Percentiles rank a stretch among this genome's conserved stretches.
Conservation (phyloP, 1,140 invertebrate genomes). For the Oncopodura yosiiana region DNA sequence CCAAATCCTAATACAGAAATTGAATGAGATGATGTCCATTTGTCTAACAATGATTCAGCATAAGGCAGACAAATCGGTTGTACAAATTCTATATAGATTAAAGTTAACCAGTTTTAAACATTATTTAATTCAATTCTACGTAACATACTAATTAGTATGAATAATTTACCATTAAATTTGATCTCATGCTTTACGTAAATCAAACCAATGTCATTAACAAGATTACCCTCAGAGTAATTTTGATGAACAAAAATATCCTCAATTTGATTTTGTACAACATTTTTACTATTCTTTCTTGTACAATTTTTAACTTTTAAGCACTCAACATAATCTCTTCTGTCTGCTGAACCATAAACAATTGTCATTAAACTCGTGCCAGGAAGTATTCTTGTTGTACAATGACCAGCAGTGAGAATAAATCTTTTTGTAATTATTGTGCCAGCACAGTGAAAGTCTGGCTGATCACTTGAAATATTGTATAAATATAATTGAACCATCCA, state of each 20-base stretch:
- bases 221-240: slow-evolving; percentile 5
- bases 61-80: slow-evolving; percentile 14
- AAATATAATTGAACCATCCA: slow-evolving; percentile 10
- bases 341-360: slow-evolving; percentile 3
- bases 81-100: slow-evolving; percentile 6
- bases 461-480: not conserved
- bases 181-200: slow-evolving; percentile 1
- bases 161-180: slow-evolving; percentile 12
- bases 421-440: not conserved
- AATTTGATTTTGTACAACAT: slow-evolving; percentile 6
- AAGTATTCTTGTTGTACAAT: slow-evolving; percentile 6
- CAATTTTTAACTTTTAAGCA: not conserved
- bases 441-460: not conserved
- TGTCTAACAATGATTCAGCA: slow-evolving; percentile 4
- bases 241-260: slow-evolving; percentile 16
- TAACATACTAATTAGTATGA: too few relatives aligned
- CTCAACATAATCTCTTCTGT: not conserved
- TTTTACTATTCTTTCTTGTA: not conserved
- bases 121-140: too few relatives aligned
- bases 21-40: not conserved
- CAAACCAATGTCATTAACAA: slow-evolving; percentile 9
- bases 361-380: not conserved
- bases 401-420: slow-evolving; percentile 9
- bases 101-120: not conserved
- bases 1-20: slow-evolving; percentile 11